Percentiles rank a stretch among this genome's conserved stretches.
phyloP scores from a whole-genome alignment of 2,797 vertebrate species.

The Macroramphosus scolopax region DNA sequence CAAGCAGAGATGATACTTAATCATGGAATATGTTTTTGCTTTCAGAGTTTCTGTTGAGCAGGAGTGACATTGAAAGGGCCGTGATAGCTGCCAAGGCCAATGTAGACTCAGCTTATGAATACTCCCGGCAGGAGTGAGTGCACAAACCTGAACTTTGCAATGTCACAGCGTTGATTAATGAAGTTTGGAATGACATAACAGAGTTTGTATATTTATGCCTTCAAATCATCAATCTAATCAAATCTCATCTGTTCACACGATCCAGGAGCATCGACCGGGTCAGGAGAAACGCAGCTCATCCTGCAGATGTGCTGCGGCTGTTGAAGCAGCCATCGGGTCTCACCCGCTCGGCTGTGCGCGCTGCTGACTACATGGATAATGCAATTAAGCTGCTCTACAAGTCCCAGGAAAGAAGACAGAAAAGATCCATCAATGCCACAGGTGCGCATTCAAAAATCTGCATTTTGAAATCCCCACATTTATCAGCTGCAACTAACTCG shows the following conservation, averaged over 20 bases:
- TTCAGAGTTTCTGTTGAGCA: conserved; percentile 32
- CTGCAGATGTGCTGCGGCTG: conserved; percentile 76
- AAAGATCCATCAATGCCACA: conserved; percentile 81
- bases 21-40: too few species aligned
- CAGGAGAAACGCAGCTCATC: conserved; percentile 38
- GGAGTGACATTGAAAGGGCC: conserved; percentile 39
- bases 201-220: not conserved
- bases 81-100: conserved; percentile 68
- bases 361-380: conserved; percentile 83
- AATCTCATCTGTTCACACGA: not conserved
- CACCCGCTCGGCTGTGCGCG: conserved; percentile 65
- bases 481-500: too few species aligned
- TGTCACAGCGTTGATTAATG: not conserved
- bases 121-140: conserved; percentile 74
- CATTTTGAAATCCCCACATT: too few species aligned
- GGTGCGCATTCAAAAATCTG: conserved; percentile 59
- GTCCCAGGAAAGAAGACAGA: conserved; percentile 30
- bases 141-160: not conserved
- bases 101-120: conserved; percentile 78
- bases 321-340: conserved; percentile 80
- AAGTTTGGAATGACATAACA: not conserved
- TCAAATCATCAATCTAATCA: too few species aligned
- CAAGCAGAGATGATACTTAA: too few species aligned
- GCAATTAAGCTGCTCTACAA: conserved; percentile 75
- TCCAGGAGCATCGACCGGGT: conserved; percentile 54